Base-by-base conservation (phyloP, 35 echinoderm and acorn worm genomes). In the Lytechinus pictus region DNA sequence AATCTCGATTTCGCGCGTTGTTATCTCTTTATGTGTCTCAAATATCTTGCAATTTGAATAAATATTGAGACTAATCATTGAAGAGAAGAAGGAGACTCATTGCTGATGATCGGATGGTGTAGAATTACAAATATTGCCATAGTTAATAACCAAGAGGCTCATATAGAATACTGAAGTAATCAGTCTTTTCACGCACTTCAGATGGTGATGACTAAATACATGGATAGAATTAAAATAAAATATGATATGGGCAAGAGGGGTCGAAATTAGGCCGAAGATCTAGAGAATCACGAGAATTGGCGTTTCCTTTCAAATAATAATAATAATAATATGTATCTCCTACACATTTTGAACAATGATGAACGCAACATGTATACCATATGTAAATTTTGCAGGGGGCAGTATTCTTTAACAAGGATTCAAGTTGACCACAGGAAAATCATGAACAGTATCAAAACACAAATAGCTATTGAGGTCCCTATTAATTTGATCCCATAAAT, bases 21-120 rank as follows among this genome's bases (percentile, higher is more conserved):
- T 90, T 44, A 90, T 90, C 52, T 90, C 28, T 90, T 90, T 90
- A 90, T 90, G 16, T 52, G 88, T 90, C 88, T 90, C 88, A 90
- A 52, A 52, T 90, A 52, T 52, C 88, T 90, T 54, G 88, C 88
- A 52, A 54, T 90, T 54, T 90, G 88, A 90, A 90, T 52, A 52
- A 90, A 90, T 90, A 44, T 52, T 52, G 88, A 90, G 88, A 90
- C 88, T 52, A 52, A 90, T 90, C 16, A 90, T 21, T 90, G 29
- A 28, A 12, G 28, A 44, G 44, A 12, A 90, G 52, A 4, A 21
- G 27, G 29, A 44, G 52, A 52, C 29, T 44, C 28, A 90, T 52
- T 51, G 88, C 12, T 33, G 88, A 27, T 90, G 88, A 52, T 90
- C 66, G 0, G 19, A 79, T 79, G 66, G 66, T 79, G 66, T 79